These are phyloP conservation scores for Aplysina aerophoba DNA, from an alignment of 37 sponge, comb jelly and placozoan genomes.

Conservation along the genomic window DNA sequence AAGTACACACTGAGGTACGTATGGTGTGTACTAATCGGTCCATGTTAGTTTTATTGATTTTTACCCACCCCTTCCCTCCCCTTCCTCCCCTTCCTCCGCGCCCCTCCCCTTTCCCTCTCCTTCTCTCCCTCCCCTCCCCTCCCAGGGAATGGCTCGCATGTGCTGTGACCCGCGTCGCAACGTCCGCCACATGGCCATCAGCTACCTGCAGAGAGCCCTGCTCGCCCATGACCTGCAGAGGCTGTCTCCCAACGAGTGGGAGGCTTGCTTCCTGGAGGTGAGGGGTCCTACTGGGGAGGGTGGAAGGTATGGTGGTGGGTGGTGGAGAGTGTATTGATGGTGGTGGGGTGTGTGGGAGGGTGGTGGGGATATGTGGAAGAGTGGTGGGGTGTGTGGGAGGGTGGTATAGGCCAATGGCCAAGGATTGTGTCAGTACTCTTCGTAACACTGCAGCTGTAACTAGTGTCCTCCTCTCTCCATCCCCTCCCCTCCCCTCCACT, in stretches of 20 bases:
- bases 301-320: too few relatives aligned
- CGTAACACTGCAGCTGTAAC: too few relatives aligned
- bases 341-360: not conserved
- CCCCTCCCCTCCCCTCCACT: too few relatives aligned
- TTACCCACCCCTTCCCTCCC: not conserved
- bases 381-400: not conserved
- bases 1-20: too few relatives aligned
- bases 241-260: conserved; percentile 81
- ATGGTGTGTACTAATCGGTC: too few relatives aligned
- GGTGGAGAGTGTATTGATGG: conserved; percentile 6
- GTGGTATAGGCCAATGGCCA: too few relatives aligned
- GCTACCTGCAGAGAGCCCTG: conserved; percentile 87
- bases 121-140: not conserved
- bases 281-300: too few relatives aligned
- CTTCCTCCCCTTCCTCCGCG: not conserved
- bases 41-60: too few relatives aligned
- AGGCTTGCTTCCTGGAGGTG: conserved; percentile 89
- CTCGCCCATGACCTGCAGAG: conserved; percentile 78
- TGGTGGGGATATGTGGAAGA: conserved; percentile 1
- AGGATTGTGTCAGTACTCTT: too few relatives aligned
- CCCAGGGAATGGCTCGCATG: conserved; percentile 82
- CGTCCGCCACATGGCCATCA: conserved; percentile 83
- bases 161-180: conserved; percentile 69
- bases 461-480: too few relatives aligned
- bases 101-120: not conserved